Base-by-base conservation (phyloP, 2,797 vertebrate species). In the Percopsis omiscomaycus region DNA sequence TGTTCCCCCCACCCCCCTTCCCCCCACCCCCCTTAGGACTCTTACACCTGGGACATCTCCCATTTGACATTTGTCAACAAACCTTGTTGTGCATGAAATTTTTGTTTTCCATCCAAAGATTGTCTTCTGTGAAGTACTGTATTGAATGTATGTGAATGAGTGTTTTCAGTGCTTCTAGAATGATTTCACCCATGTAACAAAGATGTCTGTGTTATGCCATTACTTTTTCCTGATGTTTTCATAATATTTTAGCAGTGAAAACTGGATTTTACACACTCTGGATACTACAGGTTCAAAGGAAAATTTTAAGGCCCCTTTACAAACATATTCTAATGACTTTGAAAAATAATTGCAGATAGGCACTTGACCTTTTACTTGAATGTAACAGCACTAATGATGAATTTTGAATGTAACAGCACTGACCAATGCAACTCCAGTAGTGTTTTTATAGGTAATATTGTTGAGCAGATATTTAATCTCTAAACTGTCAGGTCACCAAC, bases 51-150 rank as follows among this genome's bases (percentile, higher is more conserved):
- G 85, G 80, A 86, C 77, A 73, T 49, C 66, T 82, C 66, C 74
- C 83, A 49, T 78, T 69, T 79, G 82, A 82, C 84, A 60, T 71
- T 85, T 77, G 79, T 83, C 85, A 71, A 64, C 67, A 73, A 63
- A 58, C 75, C 61, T 79, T 67, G 42, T 70, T 75, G 29, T 86
- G 85, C 85, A 88, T 90, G 84, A 42, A 5, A 71, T 64, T 82
- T 75, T 72, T 74, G 70, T 66, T 73, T 55, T 64, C 78, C 67
- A 77, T 74, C 75, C 73, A 79, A 84, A 80, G 75, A 85, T 76
- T 86, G 85, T 89, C 90, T 90, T 89, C 88, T 88, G 79, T 91
- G 90, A 91, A 91, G 90, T 90, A 87, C 58, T 74, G 73, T 66
- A 49, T 69, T 49, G 67, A 77, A 28, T 76, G 80, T 71, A 74